Evolutionary conservation across 2,888 invertebrate species (phyloP).

Genomic region (Dryobotodes eremita): DNA sequence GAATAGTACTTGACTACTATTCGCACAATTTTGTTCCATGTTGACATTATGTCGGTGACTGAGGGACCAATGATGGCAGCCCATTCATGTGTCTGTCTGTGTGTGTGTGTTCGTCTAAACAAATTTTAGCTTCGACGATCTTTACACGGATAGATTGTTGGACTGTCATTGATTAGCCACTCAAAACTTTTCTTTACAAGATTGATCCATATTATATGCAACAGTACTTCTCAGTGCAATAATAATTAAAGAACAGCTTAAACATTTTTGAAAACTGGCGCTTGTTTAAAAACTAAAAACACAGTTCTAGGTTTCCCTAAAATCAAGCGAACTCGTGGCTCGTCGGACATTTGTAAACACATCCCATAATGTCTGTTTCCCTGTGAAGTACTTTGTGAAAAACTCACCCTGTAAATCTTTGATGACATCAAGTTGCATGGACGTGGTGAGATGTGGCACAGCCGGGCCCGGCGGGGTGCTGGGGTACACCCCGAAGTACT

Average conservation of each 20-base stretch:
- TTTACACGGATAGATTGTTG: not conserved
- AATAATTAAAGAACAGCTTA: not conserved
- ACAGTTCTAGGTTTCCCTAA: not conserved
- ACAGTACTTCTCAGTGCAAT: not conserved
- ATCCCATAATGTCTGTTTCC: not conserved
- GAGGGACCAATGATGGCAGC: not conserved
- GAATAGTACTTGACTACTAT: not conserved
- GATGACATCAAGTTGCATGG: conserved; percentile 82
- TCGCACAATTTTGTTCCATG: not conserved
- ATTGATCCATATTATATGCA: not conserved
- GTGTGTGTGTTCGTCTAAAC: no score
- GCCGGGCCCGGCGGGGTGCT: conserved; percentile 78
- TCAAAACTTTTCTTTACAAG: not conserved
- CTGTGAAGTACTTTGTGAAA: not conserved
- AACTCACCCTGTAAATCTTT: conserved; percentile 74
- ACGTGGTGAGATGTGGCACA: conserved; percentile 83
- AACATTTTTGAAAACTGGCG: not conserved
- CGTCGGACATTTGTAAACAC: not conserved
- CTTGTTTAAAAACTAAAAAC: not conserved
- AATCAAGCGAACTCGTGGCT: not conserved
- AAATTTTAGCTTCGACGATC: not conserved
- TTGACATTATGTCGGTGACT: not conserved
- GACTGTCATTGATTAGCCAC: not conserved
- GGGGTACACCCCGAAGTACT: conserved; percentile 90
- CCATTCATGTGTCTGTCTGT: not conserved